These are phyloP conservation scores for Diacarnus erythraeanus DNA, from an alignment of 37 sponge, comb jelly and placozoan genomes.

Conservation along the genomic window DNA sequence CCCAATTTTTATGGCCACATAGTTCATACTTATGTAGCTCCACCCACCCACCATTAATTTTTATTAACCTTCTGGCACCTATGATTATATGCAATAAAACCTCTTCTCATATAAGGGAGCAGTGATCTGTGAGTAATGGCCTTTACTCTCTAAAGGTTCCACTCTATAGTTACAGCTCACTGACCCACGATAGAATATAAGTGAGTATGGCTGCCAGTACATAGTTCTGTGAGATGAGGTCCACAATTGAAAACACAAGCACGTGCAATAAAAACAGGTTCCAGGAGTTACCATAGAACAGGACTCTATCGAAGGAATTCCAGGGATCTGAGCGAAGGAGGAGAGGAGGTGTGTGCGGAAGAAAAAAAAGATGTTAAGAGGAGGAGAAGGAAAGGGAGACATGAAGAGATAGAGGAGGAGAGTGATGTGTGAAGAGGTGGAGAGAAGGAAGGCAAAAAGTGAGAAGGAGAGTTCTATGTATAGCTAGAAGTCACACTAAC, in stretches of 20 bases:
- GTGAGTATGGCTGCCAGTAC: slow-evolving; percentile 60
- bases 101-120: no score
- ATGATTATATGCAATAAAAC: no score
- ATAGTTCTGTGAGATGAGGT: slow-evolving; percentile 65
- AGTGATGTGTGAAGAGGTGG: background rate
- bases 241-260: slow-evolving; percentile 63
- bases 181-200: background rate
- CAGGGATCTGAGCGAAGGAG: slow-evolving; percentile 33
- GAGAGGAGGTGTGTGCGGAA: background rate
- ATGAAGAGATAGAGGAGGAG: background rate
- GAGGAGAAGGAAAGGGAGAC: background rate
- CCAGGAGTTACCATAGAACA: slow-evolving; percentile 84
- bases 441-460: no score
- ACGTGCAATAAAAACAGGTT: slow-evolving; percentile 73
- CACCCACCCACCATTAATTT: no score
- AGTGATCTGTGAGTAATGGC: no score
- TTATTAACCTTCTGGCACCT: no score
- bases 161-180: no score
- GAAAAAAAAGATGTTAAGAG: no score
- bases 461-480: background rate
- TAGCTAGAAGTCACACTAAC: slow-evolving; percentile 6
- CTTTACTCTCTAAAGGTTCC: no score
- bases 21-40: no score
- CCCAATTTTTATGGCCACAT: no score
- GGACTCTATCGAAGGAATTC: slow-evolving; percentile 57